Conservation (phyloP, 2,797 vertebrate species). For the Austrolebias charrua region DNA sequence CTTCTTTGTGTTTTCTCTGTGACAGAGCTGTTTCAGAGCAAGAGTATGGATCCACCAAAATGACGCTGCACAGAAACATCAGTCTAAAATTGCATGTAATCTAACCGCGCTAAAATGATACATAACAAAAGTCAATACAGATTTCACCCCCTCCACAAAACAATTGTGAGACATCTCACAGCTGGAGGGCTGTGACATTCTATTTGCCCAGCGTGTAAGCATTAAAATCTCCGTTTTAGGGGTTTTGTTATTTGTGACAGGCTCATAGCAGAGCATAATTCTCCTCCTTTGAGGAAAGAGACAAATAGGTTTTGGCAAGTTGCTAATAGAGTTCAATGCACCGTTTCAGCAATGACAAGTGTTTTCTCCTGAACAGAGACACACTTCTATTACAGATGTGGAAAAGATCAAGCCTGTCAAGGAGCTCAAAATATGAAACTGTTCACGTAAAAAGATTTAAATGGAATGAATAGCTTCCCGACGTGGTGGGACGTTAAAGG, state of each 20-base stretch:
- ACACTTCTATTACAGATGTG: constrained; percentile 23
- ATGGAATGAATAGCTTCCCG: not conserved
- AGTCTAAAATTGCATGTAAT: constrained; percentile 19
- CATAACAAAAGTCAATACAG: constrained; percentile 19
- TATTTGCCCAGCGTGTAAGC: constrained; percentile 29
- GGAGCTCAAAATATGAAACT: constrained; percentile 12
- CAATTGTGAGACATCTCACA: constrained; percentile 3
- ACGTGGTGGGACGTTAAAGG: not conserved
- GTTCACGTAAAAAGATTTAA: constrained; percentile 1
- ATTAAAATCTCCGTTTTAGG: constrained; percentile 38
- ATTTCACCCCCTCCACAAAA: constrained; percentile 14
- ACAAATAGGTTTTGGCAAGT: constrained; percentile 39
- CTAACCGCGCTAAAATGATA: constrained; percentile 27
- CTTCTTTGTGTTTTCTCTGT: not conserved
- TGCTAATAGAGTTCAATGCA: constrained; percentile 49
- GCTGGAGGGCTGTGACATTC: constrained; percentile 33
- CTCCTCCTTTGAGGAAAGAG: constrained; percentile 12
- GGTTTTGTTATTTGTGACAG: constrained; percentile 46
- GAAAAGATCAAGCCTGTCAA: constrained; percentile 29
- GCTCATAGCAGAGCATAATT: constrained; percentile 28
- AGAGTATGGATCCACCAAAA: not conserved
- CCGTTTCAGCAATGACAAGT: constrained; percentile 29
- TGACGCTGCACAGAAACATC: not conserved
- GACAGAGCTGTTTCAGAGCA: not conserved
- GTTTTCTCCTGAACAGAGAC: constrained; percentile 23